Percentiles rank a stretch among this genome's conserved stretches.
phyloP scores from a whole-genome alignment of 2,113 vertebrate species.

The Embiotoca jacksoni region DNA sequence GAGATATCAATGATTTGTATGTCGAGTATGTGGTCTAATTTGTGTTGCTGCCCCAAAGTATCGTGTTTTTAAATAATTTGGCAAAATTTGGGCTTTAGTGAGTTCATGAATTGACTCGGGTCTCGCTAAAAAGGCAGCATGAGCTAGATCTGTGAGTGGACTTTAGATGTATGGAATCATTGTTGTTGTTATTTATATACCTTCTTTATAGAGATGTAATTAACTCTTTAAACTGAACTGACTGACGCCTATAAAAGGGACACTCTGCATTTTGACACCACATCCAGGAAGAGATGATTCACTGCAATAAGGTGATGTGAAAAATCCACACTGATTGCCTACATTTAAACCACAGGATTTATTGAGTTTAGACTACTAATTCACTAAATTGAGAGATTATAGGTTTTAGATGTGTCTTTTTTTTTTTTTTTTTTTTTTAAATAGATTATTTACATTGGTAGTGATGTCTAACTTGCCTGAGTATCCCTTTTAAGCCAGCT shows the following conservation, averaged over 20 bases:
- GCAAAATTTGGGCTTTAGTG: neutral
- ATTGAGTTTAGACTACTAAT: constrained; percentile 2
- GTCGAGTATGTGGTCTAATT: constrained; percentile 22
- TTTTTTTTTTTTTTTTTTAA: neutral
- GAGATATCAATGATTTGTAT: constrained; percentile 40
- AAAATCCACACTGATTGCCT: neutral
- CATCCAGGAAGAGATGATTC: constrained; percentile 13
- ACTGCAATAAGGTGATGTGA: neutral
- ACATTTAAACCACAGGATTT: neutral
- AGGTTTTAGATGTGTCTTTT: neutral
- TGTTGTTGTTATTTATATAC: constrained; percentile 80
- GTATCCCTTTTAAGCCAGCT: constrained; percentile 62
- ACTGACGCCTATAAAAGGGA: constrained; percentile 59
- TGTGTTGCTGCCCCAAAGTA: constrained; percentile 45
- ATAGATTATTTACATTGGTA: constrained; percentile 7
- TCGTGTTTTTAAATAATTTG: constrained; percentile 3
- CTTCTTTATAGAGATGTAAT: constrained; percentile 76
- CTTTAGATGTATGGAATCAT: constrained; percentile 73
- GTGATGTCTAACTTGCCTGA: constrained; percentile 54
- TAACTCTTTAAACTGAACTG: constrained; percentile 66
- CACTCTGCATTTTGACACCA: constrained; percentile 60
- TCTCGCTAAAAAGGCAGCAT: constrained; percentile 29
- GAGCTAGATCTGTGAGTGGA: constrained; percentile 57
- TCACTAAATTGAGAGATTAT: neutral
- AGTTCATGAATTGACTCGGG: neutral